Base-by-base conservation (phyloP, 2,888 invertebrate species). In the Flexamia atlantica region DNA sequence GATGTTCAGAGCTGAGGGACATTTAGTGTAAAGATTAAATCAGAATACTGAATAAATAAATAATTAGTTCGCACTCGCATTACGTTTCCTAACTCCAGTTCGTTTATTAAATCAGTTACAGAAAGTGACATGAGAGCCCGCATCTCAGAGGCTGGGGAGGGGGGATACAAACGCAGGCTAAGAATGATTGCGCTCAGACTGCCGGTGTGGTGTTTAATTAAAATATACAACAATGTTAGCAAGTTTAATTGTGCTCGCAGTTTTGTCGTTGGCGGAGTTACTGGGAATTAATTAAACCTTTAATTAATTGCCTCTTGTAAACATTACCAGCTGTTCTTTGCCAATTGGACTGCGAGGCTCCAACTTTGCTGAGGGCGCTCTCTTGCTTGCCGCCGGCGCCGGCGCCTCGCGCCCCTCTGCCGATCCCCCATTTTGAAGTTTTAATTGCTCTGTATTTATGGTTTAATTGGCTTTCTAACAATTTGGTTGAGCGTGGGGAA, bases 211-310 rank as follows among this genome's bases (percentile, higher is more conserved):
- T 72, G 20, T 76, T 76, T 76, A 76, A 76, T 76, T 76, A 76
- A 76, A 76, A 46, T 46, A 46, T 76, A 76, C 42, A 76, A 76
- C 74, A 76, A 76, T 46, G 74, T 76, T 20, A 36, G 57, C 28
- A 20, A 57, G 79, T 57, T 50, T 20, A 79, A 79, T 79, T 57
- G 79, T 50, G 57, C 79, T 12, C 28, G 40, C 23, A 20, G 23
- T 46, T 76, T 76, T 50, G 74, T 46, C 23, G 28, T 36, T n/a
- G 36, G 36, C 30, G 68, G 68, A 68, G 68, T 68, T 30, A 36
- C 74, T 42, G n/a, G 72, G 57, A 79, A 79, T 79, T 79, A 50
- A 79, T 79, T 79, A 79, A 79, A 79, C 57, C 32, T 20, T 28
- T 53, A 79, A 79, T 79, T 79, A 79, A 79, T 79, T 50, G 36